These are phyloP conservation scores for Thelaira solivaga DNA, from an alignment of 2,888 invertebrate genomes.

Conservation along the genomic window DNA sequence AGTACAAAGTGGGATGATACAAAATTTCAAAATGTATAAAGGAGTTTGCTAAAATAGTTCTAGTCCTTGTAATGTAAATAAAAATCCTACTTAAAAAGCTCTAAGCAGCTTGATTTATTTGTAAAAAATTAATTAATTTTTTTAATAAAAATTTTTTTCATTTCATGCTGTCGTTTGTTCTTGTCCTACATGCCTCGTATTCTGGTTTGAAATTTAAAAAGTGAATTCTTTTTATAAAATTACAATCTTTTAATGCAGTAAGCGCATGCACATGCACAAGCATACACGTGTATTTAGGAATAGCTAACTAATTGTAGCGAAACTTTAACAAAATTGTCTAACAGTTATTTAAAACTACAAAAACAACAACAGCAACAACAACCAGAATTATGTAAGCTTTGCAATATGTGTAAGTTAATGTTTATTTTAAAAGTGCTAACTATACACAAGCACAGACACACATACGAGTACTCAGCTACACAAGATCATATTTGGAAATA, in stretches of 20 bases:
- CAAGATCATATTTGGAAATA: neutral
- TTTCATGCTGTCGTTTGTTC: too few species aligned
- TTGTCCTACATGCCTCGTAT: neutral
- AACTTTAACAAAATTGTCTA: conserved; percentile 56
- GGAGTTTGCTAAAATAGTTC: too few species aligned
- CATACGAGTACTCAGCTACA: neutral
- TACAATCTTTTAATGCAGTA: neutral
- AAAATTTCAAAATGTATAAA: too few species aligned
- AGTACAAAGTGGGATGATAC: too few species aligned
- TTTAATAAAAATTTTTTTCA: neutral
- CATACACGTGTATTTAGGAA: too few species aligned
- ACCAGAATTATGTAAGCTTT: conserved; percentile 18
- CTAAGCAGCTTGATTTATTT: too few species aligned
- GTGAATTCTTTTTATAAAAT: neutral
- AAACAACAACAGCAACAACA: neutral
- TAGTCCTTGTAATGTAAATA: too few species aligned
- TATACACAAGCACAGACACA: neutral
- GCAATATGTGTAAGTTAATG: conserved; percentile 30
- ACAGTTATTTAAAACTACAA: conserved; percentile 44
- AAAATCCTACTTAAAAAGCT: too few species aligned
- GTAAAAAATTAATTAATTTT: too few species aligned
- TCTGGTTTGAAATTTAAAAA: neutral
- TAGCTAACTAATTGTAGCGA: conserved; percentile 33
- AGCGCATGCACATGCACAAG: neutral
- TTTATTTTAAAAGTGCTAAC: neutral